These are phyloP conservation scores for Limnephilus lunatus DNA, from an alignment of 2,888 invertebrate species.

Conservation along the genomic window DNA sequence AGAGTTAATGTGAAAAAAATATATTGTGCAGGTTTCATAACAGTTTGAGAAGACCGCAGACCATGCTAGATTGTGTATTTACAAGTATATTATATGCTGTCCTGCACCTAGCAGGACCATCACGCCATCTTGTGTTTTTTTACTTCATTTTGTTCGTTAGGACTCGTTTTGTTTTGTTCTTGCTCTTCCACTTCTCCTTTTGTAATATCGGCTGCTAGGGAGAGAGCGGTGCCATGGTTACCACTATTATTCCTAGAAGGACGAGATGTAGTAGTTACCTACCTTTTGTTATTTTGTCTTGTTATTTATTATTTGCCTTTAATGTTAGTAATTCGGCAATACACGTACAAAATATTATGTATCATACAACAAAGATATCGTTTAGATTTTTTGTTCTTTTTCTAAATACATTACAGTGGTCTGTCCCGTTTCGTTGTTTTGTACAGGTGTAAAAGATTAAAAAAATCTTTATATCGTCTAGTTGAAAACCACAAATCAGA, in stretches of 20 bases:
- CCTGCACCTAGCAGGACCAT: constrained; percentile 62
- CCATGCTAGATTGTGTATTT: constrained; percentile 55
- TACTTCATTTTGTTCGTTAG: constrained; percentile 56
- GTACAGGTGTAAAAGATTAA: too few relatives aligned
- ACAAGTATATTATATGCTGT: constrained; percentile 29
- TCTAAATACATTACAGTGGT: too few relatives aligned
- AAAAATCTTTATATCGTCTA: too few relatives aligned
- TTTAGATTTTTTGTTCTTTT: too few relatives aligned
- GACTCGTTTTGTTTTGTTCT: constrained; percentile 53
- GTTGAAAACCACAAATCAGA: too few relatives aligned
- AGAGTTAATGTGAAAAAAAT: not conserved
- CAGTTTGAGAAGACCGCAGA: not conserved
- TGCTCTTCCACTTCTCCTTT: constrained; percentile 22
- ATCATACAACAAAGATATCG: too few relatives aligned
- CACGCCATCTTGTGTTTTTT: constrained; percentile 61
- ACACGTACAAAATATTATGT: not conserved
- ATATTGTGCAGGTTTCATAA: not conserved
- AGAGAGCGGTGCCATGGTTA: not conserved
- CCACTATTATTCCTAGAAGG: constrained; percentile 9
- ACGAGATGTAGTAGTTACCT: not conserved
- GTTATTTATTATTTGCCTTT: not conserved
- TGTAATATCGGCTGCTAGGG: not conserved
- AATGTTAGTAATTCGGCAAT: not conserved
- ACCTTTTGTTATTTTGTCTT: not conserved
- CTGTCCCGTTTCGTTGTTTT: too few relatives aligned